Evolutionary conservation across 2,888 invertebrate species (phyloP), one percentile per base, ranked within the genome.

Genomic region (Ornithoptera alexandrae): DNA sequence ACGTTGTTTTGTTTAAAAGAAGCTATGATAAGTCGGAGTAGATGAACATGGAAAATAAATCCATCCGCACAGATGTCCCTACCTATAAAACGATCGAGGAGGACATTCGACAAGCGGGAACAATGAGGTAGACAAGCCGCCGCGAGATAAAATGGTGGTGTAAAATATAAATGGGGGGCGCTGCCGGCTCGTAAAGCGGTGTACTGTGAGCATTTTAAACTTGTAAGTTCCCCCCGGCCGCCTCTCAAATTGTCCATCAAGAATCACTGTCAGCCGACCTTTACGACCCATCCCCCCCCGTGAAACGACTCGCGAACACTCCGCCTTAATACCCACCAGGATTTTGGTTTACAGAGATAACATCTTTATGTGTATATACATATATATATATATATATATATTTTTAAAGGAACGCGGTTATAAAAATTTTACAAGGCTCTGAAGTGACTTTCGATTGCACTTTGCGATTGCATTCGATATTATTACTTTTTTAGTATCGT

Each of bases 231-330:
- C 76, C 75, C 81, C 77, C 81, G 81, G 82, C 80, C 83, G 85
- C 87, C 85, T 89, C 90, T 85, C 89, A 88, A 91, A 92, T 87
- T 89, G 91, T 89, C 92, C 90, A 91, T 92, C 91, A 90, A 86
- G 87, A 87, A 89, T 89, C 89, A 89, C 85, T 86, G 88, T 84
- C 83, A 74, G 81, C 77, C 81, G 79, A 81, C 86, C 84, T 90
- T 90, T 90, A 90, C 88, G 86, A 86, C 77, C 85, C 82, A 10
- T 81, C 81, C 83, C 81, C 83, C 81, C 79, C 84, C 85, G 86
- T 89, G 88, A 88, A 89, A 90, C 88, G 86, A 84, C 85, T 84
- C 82, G 86, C 80, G 82, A 90, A 89, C 88, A 86, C 87, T 85
- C 84, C 75, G 75, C 84, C 84, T 85, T 88, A 87, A 84, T 84